phyloP scores from a whole-genome alignment of 2,113 vertebrate genomes.

The Dromiciops gliroides region DNA sequence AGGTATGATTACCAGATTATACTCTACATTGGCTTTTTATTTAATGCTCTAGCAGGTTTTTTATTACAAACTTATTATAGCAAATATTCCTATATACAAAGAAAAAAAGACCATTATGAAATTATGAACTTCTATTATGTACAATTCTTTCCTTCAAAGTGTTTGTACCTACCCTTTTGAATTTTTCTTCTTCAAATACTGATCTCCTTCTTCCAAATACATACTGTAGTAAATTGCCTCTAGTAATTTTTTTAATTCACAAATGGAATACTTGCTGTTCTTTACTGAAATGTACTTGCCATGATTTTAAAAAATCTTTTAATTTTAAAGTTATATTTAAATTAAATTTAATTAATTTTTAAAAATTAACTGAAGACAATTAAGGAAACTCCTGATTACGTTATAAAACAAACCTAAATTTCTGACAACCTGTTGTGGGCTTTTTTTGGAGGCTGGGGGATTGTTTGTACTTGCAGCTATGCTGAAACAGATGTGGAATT shows the following conservation, averaged over 20 bases:
- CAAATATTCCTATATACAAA: not conserved
- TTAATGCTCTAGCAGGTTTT: not conserved
- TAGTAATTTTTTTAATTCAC: not conserved
- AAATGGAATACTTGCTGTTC: not conserved
- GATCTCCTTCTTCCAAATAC: not conserved
- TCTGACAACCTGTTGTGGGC: not conserved
- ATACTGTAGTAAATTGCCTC: not conserved
- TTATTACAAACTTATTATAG: not conserved
- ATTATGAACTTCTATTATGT: not conserved
- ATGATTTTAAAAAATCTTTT: slow-evolving; percentile 15
- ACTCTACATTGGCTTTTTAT: not conserved
- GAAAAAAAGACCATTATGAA: not conserved
- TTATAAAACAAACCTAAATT: not conserved
- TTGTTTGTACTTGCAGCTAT: slow-evolving; percentile 11
- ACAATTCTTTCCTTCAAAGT: not conserved
- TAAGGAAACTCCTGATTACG: slow-evolving; percentile 10
- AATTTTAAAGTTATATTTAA: too few relatives aligned
- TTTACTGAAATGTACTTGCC: not conserved
- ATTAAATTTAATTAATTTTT: too few relatives aligned
- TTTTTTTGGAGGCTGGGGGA: not conserved
- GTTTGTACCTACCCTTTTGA: not conserved
- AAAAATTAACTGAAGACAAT: slow-evolving; percentile 10
- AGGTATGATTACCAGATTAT: not conserved
- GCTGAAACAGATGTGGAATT: not conserved
- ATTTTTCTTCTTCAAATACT: not conserved